Conservation (phyloP, 1,140 invertebrate species). For the Globodera rostochiensis region DNA sequence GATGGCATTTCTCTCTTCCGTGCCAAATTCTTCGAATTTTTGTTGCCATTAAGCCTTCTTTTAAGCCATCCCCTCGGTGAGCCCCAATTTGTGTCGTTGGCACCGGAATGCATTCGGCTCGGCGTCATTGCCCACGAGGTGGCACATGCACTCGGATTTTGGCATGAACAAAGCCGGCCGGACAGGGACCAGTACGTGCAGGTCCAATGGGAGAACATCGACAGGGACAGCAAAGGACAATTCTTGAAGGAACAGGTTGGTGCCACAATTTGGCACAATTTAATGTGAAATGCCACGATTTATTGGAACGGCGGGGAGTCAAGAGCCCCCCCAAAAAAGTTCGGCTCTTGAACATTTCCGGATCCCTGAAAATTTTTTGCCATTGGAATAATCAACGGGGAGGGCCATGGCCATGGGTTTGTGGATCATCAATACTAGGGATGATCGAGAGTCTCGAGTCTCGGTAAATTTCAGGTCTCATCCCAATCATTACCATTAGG, state of each 20-base stretch:
- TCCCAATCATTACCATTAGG: too few relatives aligned
- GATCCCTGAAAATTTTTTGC: too few relatives aligned
- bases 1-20: not conserved
- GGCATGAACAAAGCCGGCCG: slow-evolving; percentile 65
- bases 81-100: slow-evolving; percentile 64
- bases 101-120: slow-evolving; percentile 65
- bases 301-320: too few relatives aligned
- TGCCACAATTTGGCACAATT: not conserved
- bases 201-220: slow-evolving; percentile 64
- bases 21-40: too few relatives aligned
- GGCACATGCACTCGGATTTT: slow-evolving; percentile 66
- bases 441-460: too few relatives aligned
- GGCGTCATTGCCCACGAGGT: slow-evolving; percentile 67
- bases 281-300: too few relatives aligned
- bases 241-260: slow-evolving; percentile 62
- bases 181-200: slow-evolving; percentile 54
- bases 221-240: slow-evolving; percentile 54
- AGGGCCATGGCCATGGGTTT: too few relatives aligned
- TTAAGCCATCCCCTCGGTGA: slow-evolving; percentile 62
- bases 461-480: too few relatives aligned
- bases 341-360: not conserved
- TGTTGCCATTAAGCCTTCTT: not conserved
- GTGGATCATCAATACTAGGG: too few relatives aligned
- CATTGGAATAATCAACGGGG: too few relatives aligned
- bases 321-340: too few relatives aligned